Base-by-base conservation (phyloP, 2,113 vertebrate genomes). In the Sylvietta virens region DNA sequence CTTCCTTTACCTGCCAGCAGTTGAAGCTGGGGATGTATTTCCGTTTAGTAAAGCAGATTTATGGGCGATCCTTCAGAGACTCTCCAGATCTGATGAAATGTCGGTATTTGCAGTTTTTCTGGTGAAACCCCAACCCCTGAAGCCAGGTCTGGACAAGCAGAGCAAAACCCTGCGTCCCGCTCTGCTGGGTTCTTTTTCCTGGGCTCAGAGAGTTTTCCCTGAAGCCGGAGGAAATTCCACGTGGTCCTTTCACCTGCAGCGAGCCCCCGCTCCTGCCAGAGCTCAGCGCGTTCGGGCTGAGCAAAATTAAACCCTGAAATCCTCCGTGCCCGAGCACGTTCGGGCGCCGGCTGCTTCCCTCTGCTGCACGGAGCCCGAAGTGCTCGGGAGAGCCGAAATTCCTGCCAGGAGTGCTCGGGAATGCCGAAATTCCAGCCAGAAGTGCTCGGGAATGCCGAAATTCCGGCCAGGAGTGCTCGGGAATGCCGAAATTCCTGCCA, bases 271-370 rank as follows among this genome's bases (percentile, higher is more conserved):
- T 40, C 13, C 40, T 24, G 64, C 3, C 44, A 2, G 51, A 19
- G 70, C 2, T 14, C 22, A 4, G 3, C 18, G 18, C 6, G 4
- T 3, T 1, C 1, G 26, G 50, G 30, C 42, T 3, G 44, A 17
- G 37, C 24, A 2, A 11, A 10, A n/a, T 5, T 23, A 19, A 45
- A 4, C 44, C 44, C 18, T 9, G 44, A 20, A 19, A 45, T 20
- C 10, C 39, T 10, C 39, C 11, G 16, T 7, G 70, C 50, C 50
- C 39, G 23, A 8, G 31, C 51, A 3, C 51, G 37, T 35, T 85
- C 13, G 26, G 0, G 82, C 3, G 92, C 94, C 51, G 35, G 44
- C 90, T 92, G 94, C 95, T 58, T 88, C 95, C 96, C 95, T 92
- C 96, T 97, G 86, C 94, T 88, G 96, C 71, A 6, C 3, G 8